phyloP scores from a whole-genome alignment of 2,888 invertebrate species.

The Zaprionus lineosus region DNA sequence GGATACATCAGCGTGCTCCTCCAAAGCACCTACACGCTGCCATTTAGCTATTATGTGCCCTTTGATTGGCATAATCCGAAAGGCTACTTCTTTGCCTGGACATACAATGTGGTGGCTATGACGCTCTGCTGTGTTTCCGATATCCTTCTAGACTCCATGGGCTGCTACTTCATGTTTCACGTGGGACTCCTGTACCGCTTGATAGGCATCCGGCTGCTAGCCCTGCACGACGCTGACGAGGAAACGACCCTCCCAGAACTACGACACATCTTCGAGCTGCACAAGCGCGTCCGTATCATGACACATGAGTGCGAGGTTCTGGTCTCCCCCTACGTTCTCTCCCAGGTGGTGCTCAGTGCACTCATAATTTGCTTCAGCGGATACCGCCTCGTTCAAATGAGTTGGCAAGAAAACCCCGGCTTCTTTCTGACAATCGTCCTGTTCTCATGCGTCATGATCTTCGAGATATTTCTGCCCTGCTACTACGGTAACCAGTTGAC shows the following conservation, averaged over 20 bases:
- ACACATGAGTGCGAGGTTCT: constrained; percentile 53
- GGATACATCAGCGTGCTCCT: constrained; percentile 44
- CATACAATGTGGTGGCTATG: constrained; percentile 65
- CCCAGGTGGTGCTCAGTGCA: constrained; percentile 73
- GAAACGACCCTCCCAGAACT: constrained; percentile 30
- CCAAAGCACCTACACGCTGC: constrained; percentile 57
- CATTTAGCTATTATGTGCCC: constrained; percentile 74
- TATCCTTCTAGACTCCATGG: constrained; percentile 66
- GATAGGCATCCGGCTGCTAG: constrained; percentile 62
- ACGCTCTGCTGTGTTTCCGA: constrained; percentile 58
- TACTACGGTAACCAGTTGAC: constrained; percentile 78
- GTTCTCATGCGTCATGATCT: constrained; percentile 66
- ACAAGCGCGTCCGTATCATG: constrained; percentile 26
- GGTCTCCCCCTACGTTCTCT: constrained; percentile 63
- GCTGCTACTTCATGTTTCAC: constrained; percentile 76
- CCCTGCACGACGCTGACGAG: constrained; percentile 29
- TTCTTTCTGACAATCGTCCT: constrained; percentile 58
- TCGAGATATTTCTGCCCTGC: constrained; percentile 79
- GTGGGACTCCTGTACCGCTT: constrained; percentile 62
- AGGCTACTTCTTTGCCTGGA: constrained; percentile 62
- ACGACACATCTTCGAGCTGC: constrained; percentile 37
- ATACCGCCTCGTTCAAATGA: constrained; percentile 67
- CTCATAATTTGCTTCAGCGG: constrained; percentile 75
- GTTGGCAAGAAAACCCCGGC: constrained; percentile 44
- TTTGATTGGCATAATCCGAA: constrained; percentile 68